Evolutionary conservation across 2,888 invertebrate genomes (phyloP), one percentile per base, ranked within the genome.

Genomic region (Epicampocera succincta): DNA sequence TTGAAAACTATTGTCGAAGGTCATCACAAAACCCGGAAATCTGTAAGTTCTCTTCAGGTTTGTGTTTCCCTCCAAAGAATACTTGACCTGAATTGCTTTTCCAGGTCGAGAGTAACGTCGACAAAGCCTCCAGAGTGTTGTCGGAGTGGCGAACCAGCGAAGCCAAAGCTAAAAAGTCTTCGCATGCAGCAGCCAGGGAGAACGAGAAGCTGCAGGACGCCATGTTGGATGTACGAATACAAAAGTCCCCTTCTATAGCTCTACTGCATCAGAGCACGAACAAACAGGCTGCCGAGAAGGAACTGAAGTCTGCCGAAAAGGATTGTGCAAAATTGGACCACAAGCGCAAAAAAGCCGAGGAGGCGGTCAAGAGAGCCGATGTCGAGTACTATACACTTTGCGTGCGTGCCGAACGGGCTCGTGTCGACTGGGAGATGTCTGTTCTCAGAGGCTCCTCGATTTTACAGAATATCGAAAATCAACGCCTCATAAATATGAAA

Each of bases 351-450:
- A 97, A 98, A 91, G 96, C 97, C 25, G 97, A 97, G 91, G 97
- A 98, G 88, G 94, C 96, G 4, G 96, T 98, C 40, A 95, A 96
- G 88, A 96, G 97, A 89, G 96, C 97, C 65, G 98, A 98, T 91
- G 95, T 96, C 80, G 97, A 98, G 88, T 98, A 98, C 91, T 98
- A 98, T 88, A 96, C 96, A 84, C 93, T 96, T 65, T 97, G 97
- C 88, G 95, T 98, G 84, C 94, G 97, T 86, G 96, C 98, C 38
- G 98, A 98, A 92, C 93, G 97, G 86, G 95, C 97, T 19, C 94
- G 97, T 2, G 91, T 98, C 89, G 98, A 97, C 91, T 97, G 97
- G 95, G 98, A 98, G 92, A 95, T 96, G 84, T 94, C 97, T 9
- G 96, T 98, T 12, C 93, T 95, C 81, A 95, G 96, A 88, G 97